Evolutionary conservation across 1,140 invertebrate species (phyloP), one percentile per base, ranked within the genome.

Genomic region (Platorchestia sp.): DNA sequence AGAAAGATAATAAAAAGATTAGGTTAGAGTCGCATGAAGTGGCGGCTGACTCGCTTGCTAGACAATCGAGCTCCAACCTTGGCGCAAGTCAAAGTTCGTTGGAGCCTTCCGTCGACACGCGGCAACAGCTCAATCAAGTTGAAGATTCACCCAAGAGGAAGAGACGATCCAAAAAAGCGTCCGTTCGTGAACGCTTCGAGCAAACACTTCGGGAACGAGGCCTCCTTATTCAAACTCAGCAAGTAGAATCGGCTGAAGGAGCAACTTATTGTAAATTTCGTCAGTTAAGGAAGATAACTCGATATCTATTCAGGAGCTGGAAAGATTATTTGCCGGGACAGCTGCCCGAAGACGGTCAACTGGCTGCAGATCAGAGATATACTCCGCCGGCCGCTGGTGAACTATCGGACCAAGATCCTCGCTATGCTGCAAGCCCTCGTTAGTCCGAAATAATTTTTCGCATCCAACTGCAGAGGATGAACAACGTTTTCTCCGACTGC

Each of bases 221-320:
- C 0, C 99, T 99, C 96, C 97, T 99, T 22, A 99, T 99, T 91
- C 98, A 99, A 97, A 99, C 99, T 0, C 99, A 99, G 97, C 99
- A 99, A 96, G 97, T 99, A 47, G 98, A 99, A 97, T 99, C 98
- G 0, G 99, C 98, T 0, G 98, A 99, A 97, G 99, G 99, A 0
- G 98, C 99, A 0, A 99, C 99, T 0, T 99, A 99, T 96, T 99
- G 99, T 97, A 99, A 99, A 97, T 99, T 99, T 97, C 97, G 99
- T 87, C 99, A 99, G 96, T 97, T 99, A 27, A 97, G 98, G 96
- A 99, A 99, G 97, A 99, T 99, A 96, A 99, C 99, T 0, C 97
- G 99, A 47, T 99, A 99, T 97, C 97, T 99, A 87, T 99, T 99
- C 96, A 97, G 99, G 95, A 99, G 98, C 97, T 99, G 99, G 99